phyloP scores from a whole-genome alignment of 1,140 invertebrate genomes.

The Anoplolepis gracilipes region DNA sequence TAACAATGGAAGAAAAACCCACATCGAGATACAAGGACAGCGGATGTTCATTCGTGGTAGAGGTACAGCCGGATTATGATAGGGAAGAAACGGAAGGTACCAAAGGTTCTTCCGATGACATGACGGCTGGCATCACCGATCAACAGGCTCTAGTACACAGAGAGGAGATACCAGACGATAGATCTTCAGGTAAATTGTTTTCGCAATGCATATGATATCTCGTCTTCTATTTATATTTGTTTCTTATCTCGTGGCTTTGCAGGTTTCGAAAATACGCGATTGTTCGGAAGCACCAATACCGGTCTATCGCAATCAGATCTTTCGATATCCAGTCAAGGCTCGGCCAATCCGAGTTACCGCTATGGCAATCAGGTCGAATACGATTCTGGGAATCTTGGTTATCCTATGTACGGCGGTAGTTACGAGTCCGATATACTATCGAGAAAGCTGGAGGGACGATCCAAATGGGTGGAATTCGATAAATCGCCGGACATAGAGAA shows the following conservation, averaged over 20 bases:
- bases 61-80: slow-evolving; percentile 86
- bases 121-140: slow-evolving; percentile 81
- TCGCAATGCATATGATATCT: background rate
- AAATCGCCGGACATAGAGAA: slow-evolving; percentile 84
- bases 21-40: slow-evolving; percentile 86
- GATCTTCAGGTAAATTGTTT: slow-evolving; percentile 72
- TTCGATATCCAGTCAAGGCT: slow-evolving; percentile 89
- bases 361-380: slow-evolving; percentile 93
- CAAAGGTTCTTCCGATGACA: slow-evolving; percentile 77
- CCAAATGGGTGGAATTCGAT: slow-evolving; percentile 84
- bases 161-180: slow-evolving; percentile 81
- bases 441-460: slow-evolving; percentile 86
- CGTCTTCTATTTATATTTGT: background rate
- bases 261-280: slow-evolving; percentile 82
- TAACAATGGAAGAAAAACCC: slow-evolving; percentile 81
- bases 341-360: slow-evolving; percentile 90
- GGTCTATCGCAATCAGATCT: slow-evolving; percentile 92
- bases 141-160: slow-evolving; percentile 87
- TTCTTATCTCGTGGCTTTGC: slow-evolving; percentile 16
- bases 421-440: slow-evolving; percentile 83
- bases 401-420: slow-evolving; percentile 87
- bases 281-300: slow-evolving; percentile 87
- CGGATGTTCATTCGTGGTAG: slow-evolving; percentile 92
- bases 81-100: slow-evolving; percentile 74
- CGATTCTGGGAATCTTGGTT: slow-evolving; percentile 90